Base-by-base conservation (phyloP, 1,140 invertebrate genomes). In the Hesperophylax magnus region DNA sequence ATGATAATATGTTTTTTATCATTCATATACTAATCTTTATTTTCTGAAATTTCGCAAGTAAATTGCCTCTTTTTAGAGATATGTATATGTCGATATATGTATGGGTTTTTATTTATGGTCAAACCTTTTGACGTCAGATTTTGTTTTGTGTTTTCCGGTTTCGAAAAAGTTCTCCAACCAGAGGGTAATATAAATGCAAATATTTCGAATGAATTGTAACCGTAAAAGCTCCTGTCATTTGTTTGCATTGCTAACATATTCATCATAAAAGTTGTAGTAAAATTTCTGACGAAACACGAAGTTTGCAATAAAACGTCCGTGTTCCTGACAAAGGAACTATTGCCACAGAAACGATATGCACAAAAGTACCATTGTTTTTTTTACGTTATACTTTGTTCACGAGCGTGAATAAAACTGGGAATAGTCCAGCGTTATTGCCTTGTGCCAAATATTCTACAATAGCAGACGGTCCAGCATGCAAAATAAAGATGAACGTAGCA, bases 371-470 rank as follows among this genome's bases (percentile, higher is more conserved):
- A 7, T 17, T 54, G 52, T 72, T 24, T 72, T 72, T 72, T 71
- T 47, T 47, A 9, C 11, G 63, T 34, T 52, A 22, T 27, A 54
- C 53, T 56, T 27, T 72, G 27, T 72, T 72, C 18, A 27, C 20
- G 22, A 22, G 27, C 47, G 69, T 15, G 20, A 72, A 72, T 72
- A 72, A 72, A 72, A 72, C 69, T 24, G 27, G 47, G 54, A 72
- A 72, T 22, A 72, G 5, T 20, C 69, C 20, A 18, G 47, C 52
- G 47, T 72, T 72, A 72, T 72, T 72, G 27, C 69, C 69, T 72
- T 72, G 69, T 72, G 24, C 69, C 69, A 72, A 72, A 72, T 72
- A 72, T 72, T 72, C 47, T 52, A 72, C 69, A 72, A 72, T 27
- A 72, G 52, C 69, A 72, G 69, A 72, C 69, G 69, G 69, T 72